Evolutionary conservation across 2,113 vertebrate species (phyloP), one percentile per base, ranked within the genome.

Genomic region (Apteryx owenii): DNA sequence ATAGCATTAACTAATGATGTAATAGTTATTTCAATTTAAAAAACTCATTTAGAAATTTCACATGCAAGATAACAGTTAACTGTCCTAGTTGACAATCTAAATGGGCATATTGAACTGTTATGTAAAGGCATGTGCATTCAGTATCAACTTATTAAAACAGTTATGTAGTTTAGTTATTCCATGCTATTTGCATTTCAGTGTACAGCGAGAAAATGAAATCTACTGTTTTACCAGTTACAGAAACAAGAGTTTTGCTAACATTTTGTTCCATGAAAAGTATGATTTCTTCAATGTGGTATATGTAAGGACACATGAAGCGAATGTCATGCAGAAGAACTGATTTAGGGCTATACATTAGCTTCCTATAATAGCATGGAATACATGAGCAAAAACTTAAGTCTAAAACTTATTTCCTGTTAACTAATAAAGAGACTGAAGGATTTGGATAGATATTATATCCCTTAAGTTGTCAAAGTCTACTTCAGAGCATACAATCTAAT

Each of bases 301-400:
- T 29, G 85, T 36, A 44, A 36, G 9, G 42, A 48, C 6, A 14
- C 5, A 8, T 2, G 4, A 5, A 6, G 42, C 23, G 36, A 13
- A 53, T 58, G 16, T 20, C 36, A 44, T 50, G 42, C 72, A 19
- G 7, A 71, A 85, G 16, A 88, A 50, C 23, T 40, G 28, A 20
- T 69, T 20, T 25, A 58, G 4, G 4, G 33, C 8, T 29, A 2
- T 1, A 1, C 3, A 1, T 61, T 19, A 5, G 4, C 25, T 77
- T 71, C 25, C 51, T 66, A 9, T 12, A 76, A 29, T 3, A 23
- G 1, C 38, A 40, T 2, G 9, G 1, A 53, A 20, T 1, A 46
- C 4, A 26, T 40, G 9, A 38, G 16, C 3, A 51, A 31, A 19
- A 72, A 62, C 4, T 26, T 56, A 56, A 28, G 54, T 56, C 16